Conservation (phyloP, 1,140 invertebrate species). For the Callitettix versicolor region DNA sequence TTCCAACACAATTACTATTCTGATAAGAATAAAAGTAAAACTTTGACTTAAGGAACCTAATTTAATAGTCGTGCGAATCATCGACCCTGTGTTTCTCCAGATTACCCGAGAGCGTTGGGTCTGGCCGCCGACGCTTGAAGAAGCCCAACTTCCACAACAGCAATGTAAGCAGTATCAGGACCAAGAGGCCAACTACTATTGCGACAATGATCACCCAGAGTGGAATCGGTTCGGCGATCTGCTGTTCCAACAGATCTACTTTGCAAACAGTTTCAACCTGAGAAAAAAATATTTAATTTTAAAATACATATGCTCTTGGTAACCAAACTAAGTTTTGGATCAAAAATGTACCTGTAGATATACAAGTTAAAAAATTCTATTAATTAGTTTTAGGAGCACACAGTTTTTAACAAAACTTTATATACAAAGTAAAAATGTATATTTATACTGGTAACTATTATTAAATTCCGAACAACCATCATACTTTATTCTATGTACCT, state of each 20-base stretch:
- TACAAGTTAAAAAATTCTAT: conserved; percentile 5
- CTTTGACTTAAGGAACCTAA: background rate
- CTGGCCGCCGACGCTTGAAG: conserved; percentile 69
- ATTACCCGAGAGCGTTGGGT: conserved; percentile 72
- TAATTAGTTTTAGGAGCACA: too few species aligned
- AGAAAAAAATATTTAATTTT: conserved; percentile 26
- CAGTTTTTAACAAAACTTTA: too few species aligned
- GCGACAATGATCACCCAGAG: conserved; percentile 76
- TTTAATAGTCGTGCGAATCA: conserved; percentile 33
- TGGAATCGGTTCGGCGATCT: conserved; percentile 53
- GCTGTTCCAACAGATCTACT: conserved; percentile 58
- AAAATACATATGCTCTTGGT: background rate
- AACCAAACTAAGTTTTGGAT: background rate
- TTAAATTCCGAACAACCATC: too few species aligned
- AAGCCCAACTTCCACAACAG: conserved; percentile 77
- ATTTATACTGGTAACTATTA: too few species aligned
- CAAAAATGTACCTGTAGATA: background rate
- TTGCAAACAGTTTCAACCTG: conserved; percentile 71
- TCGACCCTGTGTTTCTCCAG: conserved; percentile 65
- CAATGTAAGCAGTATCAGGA: conserved; percentile 66
- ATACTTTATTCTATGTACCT: too few species aligned
- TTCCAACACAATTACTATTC: too few species aligned
- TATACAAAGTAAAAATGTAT: too few species aligned
- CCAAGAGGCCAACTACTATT: conserved; percentile 62
- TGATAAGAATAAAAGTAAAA: too few species aligned